These are phyloP conservation scores for Venustoraphidia nigricollis DNA, from an alignment of 2,888 invertebrate species.

Conservation along the genomic window DNA sequence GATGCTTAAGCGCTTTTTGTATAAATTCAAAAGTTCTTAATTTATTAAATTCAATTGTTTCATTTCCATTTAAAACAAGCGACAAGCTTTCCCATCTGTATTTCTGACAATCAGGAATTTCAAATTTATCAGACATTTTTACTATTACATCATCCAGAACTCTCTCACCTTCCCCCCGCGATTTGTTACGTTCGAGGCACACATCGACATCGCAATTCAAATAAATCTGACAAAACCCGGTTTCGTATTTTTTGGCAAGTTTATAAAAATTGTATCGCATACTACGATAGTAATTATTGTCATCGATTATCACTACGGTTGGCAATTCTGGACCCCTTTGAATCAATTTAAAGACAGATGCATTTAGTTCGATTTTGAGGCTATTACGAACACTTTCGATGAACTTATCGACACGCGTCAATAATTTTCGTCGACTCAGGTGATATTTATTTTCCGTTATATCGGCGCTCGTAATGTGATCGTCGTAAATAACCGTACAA, in stretches of 20 bases:
- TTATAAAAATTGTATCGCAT: constrained; percentile 3
- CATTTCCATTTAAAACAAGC: background rate
- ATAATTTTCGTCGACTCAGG: too few relatives aligned
- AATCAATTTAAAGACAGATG: too few relatives aligned
- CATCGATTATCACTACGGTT: constrained; percentile 2
- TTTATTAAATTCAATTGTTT: too few relatives aligned
- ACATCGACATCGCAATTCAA: background rate
- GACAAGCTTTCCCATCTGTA: background rate
- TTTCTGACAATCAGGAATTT: background rate
- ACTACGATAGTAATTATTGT: constrained; percentile 4
- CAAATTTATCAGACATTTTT: background rate
- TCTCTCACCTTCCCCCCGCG: background rate
- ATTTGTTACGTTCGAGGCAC: background rate
- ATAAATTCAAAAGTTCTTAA: too few relatives aligned
- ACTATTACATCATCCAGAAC: background rate
- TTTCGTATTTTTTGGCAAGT: background rate
- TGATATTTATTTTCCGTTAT: too few relatives aligned
- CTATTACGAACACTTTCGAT: too few relatives aligned
- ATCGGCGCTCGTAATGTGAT: too few relatives aligned
- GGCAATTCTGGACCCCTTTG: background rate
- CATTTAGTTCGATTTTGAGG: too few relatives aligned
- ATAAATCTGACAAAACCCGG: background rate
- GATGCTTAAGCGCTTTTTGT: too few relatives aligned
- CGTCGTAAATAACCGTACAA: too few relatives aligned
- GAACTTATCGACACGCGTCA: too few relatives aligned